Evolutionary conservation across 2,888 invertebrate genomes (phyloP).

Genomic region (Apamea crenata): DNA sequence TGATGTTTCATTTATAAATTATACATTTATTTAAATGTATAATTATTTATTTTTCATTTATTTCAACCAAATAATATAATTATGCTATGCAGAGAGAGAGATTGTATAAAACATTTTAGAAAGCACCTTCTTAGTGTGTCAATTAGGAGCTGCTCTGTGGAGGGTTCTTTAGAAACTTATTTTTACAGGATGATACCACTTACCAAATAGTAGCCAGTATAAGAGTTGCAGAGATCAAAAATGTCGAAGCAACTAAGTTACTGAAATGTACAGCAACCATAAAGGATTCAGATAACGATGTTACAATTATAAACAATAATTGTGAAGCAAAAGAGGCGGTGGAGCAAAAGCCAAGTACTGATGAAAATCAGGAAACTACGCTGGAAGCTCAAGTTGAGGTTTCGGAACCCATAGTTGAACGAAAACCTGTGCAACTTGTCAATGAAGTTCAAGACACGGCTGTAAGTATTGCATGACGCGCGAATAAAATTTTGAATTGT

Average conservation of each 20-base stretch:
- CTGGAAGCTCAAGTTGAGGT: constrained; percentile 39
- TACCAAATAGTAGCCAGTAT: constrained; percentile 78
- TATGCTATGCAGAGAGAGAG: background rate
- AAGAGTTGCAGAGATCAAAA: constrained; percentile 74
- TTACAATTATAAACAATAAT: constrained; percentile 72
- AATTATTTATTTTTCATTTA: too few relatives aligned
- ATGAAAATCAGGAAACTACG: constrained; percentile 15
- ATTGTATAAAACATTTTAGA: background rate
- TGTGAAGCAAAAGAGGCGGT: constrained; percentile 75
- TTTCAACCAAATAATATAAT: background rate
- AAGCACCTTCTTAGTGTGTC: background rate
- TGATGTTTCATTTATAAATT: background rate
- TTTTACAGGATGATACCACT: constrained; percentile 76
- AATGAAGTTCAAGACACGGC: constrained; percentile 83
- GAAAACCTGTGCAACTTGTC: constrained; percentile 78
- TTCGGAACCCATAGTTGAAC: constrained; percentile 64
- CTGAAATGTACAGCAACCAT: constrained; percentile 80
- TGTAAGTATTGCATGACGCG: constrained; percentile 73
- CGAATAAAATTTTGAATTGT: background rate
- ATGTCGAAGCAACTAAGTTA: constrained; percentile 71
- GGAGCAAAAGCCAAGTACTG: constrained; percentile 35
- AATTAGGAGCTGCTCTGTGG: background rate
- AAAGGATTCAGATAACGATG: constrained; percentile 71
- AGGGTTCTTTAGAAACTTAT: constrained; percentile 18
- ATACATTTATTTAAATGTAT: too few relatives aligned